Evolutionary conservation across 2,888 invertebrate genomes (phyloP).

Genomic region (Diarsia brunnea): DNA sequence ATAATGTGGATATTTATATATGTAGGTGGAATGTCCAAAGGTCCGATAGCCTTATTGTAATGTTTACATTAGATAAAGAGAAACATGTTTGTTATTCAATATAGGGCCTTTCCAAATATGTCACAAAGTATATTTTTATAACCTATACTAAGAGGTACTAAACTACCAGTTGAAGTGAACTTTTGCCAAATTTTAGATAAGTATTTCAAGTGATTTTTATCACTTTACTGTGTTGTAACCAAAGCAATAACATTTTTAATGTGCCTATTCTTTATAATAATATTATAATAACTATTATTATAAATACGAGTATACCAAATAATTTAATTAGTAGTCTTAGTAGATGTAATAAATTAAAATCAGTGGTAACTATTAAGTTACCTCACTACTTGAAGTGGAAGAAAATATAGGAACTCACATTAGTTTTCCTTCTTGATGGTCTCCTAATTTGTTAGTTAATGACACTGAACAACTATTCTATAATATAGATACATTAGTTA

Average conservation of each 20-base stretch:
- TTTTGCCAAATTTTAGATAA: slow-evolving; percentile 89
- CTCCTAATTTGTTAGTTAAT: slow-evolving; percentile 76
- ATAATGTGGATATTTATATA: slow-evolving; percentile 77
- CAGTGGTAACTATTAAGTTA: slow-evolving; percentile 51
- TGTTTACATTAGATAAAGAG: slow-evolving; percentile 85
- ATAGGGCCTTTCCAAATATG: slow-evolving; percentile 80
- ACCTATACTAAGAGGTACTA: slow-evolving; percentile 77
- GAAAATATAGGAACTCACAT: slow-evolving; percentile 50
- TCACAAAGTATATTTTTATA: slow-evolving; percentile 86
- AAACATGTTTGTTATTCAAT: slow-evolving; percentile 74
- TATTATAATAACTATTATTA: slow-evolving; percentile 74
- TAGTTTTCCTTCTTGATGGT: slow-evolving; percentile 73
- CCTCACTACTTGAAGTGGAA: slow-evolving; percentile 49
- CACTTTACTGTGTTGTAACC: slow-evolving; percentile 88
- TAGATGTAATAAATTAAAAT: slow-evolving; percentile 62
- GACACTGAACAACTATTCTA: slow-evolving; percentile 80
- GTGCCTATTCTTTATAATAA: slow-evolving; percentile 85
- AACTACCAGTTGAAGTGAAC: slow-evolving; percentile 81
- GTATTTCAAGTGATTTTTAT: slow-evolving; percentile 85
- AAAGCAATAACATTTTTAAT: slow-evolving; percentile 89
- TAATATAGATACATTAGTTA: slow-evolving; percentile 62
- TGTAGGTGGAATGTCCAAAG: slow-evolving; percentile 85
- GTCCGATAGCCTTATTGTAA: slow-evolving; percentile 83
- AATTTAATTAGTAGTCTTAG: slow-evolving; percentile 77
- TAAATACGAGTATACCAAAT: slow-evolving; percentile 84